Evolutionary conservation across 2,113 vertebrate genomes (phyloP).

Genomic region (Agapornis roseicollis): DNA sequence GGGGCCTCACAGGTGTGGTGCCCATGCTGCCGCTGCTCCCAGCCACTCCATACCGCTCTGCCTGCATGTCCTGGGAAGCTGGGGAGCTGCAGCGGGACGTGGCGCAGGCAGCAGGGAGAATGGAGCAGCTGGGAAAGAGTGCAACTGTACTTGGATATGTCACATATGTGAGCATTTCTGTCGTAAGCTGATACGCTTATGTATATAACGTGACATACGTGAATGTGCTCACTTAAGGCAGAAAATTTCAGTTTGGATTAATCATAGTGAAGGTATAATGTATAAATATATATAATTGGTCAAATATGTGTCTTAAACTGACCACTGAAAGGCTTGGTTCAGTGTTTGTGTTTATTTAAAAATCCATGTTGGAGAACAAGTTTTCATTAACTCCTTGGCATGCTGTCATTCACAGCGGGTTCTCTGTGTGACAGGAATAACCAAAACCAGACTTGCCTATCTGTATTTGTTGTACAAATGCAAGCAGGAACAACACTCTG

Average conservation of each 20-base stretch:
- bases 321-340: not conserved
- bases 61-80: fast-evolving
- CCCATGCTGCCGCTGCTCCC: fast-evolving
- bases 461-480: not conserved
- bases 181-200: not conserved
- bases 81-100: fast-evolving
- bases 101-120: fast-evolving
- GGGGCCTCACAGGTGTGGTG: fast-evolving
- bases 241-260: not conserved
- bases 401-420: not conserved
- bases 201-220: not conserved
- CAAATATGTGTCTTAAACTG: not conserved
- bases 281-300: not conserved
- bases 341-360: conserved; percentile 31
- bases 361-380: not conserved
- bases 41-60: fast-evolving
- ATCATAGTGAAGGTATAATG: not conserved
- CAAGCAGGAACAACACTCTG: not conserved
- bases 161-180: not conserved
- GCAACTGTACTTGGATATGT: fast-evolving
- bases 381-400: conserved; percentile 11
- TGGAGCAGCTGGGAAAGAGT: fast-evolving
- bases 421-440: conserved; percentile 31
- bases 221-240: not conserved
- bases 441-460: conserved; percentile 8